Evolutionary conservation across 2,797 vertebrate genomes (phyloP), one percentile per base, ranked within the genome.

Genomic region (Anas georgica): DNA sequence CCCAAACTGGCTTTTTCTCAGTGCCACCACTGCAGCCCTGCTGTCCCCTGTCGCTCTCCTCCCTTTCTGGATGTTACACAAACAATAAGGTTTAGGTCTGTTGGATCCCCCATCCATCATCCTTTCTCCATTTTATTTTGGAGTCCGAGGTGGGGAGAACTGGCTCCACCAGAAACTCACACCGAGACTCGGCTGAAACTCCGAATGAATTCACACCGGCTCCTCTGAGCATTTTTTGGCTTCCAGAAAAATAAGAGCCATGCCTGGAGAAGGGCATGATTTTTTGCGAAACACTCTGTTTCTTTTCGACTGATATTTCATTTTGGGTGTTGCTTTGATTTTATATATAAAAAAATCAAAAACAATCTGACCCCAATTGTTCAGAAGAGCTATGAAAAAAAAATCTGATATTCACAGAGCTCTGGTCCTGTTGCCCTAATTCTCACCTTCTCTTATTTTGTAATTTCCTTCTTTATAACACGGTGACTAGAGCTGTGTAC

Each of bases 401-500:
- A 68, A 81, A 84, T 6, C 90, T 74, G 91, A 86, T 94, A 91
- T 75, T 87, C 91, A 73, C 84, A 90, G 75, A 85, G 88, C 95
- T 78, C 64, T 95, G 73, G 86, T 94, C 92, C 92, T 68, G 55
- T 63, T 95, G 95, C 95, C 94, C 96, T 91, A 95, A 95, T 96
- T 94, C 93, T 95, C 96, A 96, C 96, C 96, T 95, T 76, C 95
- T 94, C 94, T 91, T 91, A 95, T 93, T 87, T 91, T 95, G 93
- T 85, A 96, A 96, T 97, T 97, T 97, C 91, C 95, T 93, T 92
- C 91, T 87, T 86, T 41, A 7, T 95, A 91, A 86, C 64, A 2
- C 3, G 1, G 84, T 88, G 96, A 85, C 94, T 95, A 28, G 94
- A 95, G 92, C 88, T 17, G 79, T 59, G 91, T 87, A 77, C 93